Evolutionary conservation across 2,888 invertebrate species (phyloP).

Genomic region (Trissonchulus latispiculum): DNA sequence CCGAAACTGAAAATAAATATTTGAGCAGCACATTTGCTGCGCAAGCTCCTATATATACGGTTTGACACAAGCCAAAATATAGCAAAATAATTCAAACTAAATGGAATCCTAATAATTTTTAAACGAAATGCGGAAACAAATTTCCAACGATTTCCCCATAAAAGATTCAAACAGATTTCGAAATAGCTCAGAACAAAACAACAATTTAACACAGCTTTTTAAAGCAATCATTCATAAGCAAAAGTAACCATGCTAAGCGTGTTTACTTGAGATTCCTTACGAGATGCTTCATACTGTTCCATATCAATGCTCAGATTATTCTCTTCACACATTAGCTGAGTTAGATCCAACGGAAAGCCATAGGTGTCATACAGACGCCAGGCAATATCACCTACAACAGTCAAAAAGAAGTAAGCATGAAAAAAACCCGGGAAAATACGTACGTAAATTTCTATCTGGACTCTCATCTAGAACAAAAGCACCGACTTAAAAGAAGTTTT

Average conservation of each 20-base stretch:
- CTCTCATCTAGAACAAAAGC: too few species aligned
- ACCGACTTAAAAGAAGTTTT: not conserved
- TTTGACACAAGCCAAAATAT: too few species aligned
- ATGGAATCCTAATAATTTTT: too few species aligned
- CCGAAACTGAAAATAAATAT: too few species aligned
- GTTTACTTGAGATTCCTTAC: conserved; percentile 61
- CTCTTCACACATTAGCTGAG: conserved; percentile 94
- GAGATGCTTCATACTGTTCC: conserved; percentile 78
- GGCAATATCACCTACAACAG: conserved; percentile 67
- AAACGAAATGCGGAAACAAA: too few species aligned
- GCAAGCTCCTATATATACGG: too few species aligned
- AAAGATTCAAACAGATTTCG: not conserved
- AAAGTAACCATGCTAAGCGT: conserved; percentile 1
- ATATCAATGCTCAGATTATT: conserved; percentile 76
- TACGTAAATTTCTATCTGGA: too few species aligned
- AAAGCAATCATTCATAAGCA: conserved; percentile 7
- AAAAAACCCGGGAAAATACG: too few species aligned
- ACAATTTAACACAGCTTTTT: not conserved
- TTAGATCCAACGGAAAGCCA: conserved; percentile 95
- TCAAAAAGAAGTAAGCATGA: not conserved
- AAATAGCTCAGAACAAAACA: too few species aligned
- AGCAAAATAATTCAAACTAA: too few species aligned
- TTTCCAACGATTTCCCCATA: not conserved
- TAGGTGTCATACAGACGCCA: conserved; percentile 99
- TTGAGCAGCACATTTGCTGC: too few species aligned